Evolutionary conservation across 2,888 invertebrate species (phyloP).

Genomic region (Stegophylla sp.): DNA sequence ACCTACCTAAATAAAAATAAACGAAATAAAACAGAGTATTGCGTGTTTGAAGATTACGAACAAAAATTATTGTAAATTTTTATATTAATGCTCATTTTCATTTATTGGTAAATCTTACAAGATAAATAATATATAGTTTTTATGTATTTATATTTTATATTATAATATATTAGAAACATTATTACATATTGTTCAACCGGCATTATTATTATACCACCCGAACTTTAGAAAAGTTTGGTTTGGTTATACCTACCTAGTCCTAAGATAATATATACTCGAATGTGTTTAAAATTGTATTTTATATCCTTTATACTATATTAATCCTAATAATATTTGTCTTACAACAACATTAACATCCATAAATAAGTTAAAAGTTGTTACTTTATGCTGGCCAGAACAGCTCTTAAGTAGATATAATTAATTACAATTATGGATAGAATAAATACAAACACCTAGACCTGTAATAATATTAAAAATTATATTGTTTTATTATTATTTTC

Average conservation of each 20-base stretch:
- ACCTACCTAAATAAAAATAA: too few species aligned
- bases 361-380: background rate
- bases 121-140: background rate
- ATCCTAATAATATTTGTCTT: conserved; percentile 2
- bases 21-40: too few species aligned
- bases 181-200: background rate
- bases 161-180: background rate
- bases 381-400: background rate
- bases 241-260: too few species aligned
- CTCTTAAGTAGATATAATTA: background rate
- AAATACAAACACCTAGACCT: background rate
- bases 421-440: background rate
- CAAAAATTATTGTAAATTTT: background rate
- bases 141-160: background rate
- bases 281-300: too few species aligned
- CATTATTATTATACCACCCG: background rate
- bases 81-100: background rate
- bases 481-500: background rate
- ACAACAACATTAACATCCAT: background rate
- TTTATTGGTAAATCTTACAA: background rate
- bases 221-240: too few species aligned
- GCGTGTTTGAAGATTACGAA: background rate
- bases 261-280: too few species aligned
- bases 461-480: background rate
- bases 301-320: background rate